Percentiles rank a stretch among this genome's conserved stretches.
phyloP scores from a whole-genome alignment of 2,797 vertebrate species.

The Choloepus didactylus region DNA sequence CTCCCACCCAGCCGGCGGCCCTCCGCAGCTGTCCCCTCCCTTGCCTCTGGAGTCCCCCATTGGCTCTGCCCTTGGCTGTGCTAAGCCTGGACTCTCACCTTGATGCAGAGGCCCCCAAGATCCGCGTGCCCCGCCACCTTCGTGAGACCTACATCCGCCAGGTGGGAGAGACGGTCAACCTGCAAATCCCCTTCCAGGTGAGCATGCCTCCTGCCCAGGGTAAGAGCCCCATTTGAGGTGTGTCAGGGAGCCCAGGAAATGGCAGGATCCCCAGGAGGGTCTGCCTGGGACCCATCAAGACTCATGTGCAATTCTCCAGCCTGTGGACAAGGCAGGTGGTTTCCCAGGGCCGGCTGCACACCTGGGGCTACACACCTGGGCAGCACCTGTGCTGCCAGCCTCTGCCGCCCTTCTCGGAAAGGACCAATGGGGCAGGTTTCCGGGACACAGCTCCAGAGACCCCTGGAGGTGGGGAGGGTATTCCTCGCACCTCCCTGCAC shows the following conservation, averaged over 20 bases:
- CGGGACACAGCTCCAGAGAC: neutral
- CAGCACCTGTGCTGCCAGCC: neutral
- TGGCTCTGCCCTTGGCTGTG: too few species aligned
- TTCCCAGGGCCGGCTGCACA: neutral
- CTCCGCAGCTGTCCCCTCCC: neutral
- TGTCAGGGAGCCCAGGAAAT: neutral
- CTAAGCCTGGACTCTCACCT: conserved; percentile 52
- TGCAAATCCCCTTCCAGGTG: conserved; percentile 96
- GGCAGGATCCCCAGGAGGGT: neutral
- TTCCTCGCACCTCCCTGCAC: neutral
- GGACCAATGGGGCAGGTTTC: neutral
- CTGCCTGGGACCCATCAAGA: neutral
- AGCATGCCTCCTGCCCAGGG: conserved; percentile 63
- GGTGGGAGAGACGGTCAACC: conserved; percentile 93
- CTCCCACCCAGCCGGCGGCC: neutral
- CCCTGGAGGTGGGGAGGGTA: neutral
- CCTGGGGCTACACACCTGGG: neutral
- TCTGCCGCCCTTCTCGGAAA: neutral
- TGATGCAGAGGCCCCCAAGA: conserved; percentile 92
- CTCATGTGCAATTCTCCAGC: neutral
- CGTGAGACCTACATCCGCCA: conserved; percentile 89
- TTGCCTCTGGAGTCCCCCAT: neutral
- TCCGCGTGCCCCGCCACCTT: conserved; percentile 94
- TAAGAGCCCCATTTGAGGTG: neutral
- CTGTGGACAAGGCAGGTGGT: neutral